Percentiles rank a stretch among this genome's conserved stretches.
phyloP scores from a whole-genome alignment of 2,797 vertebrate species.

The Otolemur crassicaudatus region DNA sequence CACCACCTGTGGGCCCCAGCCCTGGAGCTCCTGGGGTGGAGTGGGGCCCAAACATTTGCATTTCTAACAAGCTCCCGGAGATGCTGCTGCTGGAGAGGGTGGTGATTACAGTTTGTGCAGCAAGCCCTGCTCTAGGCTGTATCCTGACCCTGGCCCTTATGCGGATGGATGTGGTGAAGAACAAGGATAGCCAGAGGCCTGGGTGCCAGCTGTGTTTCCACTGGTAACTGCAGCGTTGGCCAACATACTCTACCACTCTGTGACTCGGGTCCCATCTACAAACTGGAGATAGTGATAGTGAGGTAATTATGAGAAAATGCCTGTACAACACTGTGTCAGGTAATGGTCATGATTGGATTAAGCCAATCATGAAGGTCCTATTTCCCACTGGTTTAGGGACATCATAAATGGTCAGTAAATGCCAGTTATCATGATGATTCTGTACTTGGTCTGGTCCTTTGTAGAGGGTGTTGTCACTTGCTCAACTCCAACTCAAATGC shows the following conservation, averaged over 20 bases:
- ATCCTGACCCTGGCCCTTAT: not conserved
- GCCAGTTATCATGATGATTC: rapidly evolving
- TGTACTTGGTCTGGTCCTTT: not conserved
- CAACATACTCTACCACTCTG: not conserved
- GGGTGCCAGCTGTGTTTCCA: not conserved
- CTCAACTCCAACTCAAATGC: rapidly evolving
- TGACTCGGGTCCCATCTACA: not conserved
- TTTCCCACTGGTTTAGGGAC: not conserved
- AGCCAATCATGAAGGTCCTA: rapidly evolving
- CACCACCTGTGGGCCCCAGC: too few species aligned
- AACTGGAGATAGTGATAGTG: not conserved
- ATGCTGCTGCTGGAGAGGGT: not conserved
- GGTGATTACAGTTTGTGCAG: not conserved
- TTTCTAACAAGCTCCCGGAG: not conserved
- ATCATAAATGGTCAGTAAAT: not conserved
- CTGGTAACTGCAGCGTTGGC: not conserved
- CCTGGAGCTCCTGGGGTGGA: not conserved
- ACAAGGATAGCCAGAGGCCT: not conserved
- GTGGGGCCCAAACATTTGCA: rapidly evolving
- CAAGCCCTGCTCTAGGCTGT: not conserved
- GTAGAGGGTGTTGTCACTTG: not conserved
- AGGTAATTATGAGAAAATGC: not conserved
- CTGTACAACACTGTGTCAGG: not conserved
- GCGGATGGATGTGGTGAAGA: not conserved
- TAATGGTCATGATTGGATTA: rapidly evolving